phyloP scores from a whole-genome alignment of 2,797 vertebrate species.

The Hypotaenidia okinawae region DNA sequence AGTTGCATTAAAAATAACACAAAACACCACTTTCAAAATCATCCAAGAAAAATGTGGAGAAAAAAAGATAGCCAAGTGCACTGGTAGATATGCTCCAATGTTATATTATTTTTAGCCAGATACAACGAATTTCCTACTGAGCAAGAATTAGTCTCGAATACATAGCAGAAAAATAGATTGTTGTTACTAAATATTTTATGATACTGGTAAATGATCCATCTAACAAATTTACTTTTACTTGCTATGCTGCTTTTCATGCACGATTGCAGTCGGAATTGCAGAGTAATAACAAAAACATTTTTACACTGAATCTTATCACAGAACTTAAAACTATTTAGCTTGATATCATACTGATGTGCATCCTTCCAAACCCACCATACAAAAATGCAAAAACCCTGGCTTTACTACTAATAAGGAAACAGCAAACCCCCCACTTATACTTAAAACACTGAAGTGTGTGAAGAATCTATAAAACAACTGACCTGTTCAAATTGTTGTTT shows the following conservation, averaged over 20 bases:
- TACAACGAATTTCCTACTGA: conserved; percentile 12
- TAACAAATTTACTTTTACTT: conserved; percentile 56
- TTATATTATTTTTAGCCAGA: conserved; percentile 17
- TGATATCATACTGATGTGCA: conserved; percentile 45
- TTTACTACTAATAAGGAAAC: conserved; percentile 34
- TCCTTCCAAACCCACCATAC: conserved; percentile 54
- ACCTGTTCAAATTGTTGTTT: conserved; percentile 89
- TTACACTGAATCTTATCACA: conserved; percentile 48
- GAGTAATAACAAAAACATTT: conserved; percentile 53
- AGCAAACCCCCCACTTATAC: conserved; percentile 6
- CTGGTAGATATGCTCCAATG: background rate
- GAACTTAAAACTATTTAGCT: conserved; percentile 53
- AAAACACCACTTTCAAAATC: background rate
- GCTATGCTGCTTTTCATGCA: conserved; percentile 52
- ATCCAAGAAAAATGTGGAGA: background rate
- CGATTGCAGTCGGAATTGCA: conserved; percentile 64
- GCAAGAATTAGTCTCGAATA: conserved; percentile 57
- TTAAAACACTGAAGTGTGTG: conserved; percentile 62
- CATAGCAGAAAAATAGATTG: conserved; percentile 39
- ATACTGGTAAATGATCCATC: conserved; percentile 47
- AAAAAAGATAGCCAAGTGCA: background rate
- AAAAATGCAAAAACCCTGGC: conserved; percentile 59
- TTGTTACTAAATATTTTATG: conserved; percentile 69
- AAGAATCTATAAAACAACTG: conserved; percentile 81
- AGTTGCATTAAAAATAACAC: background rate